Percentiles rank a stretch among this genome's conserved stretches.
phyloP scores from a whole-genome alignment of 2,888 invertebrate species.

The Agrotis exclamationis region DNA sequence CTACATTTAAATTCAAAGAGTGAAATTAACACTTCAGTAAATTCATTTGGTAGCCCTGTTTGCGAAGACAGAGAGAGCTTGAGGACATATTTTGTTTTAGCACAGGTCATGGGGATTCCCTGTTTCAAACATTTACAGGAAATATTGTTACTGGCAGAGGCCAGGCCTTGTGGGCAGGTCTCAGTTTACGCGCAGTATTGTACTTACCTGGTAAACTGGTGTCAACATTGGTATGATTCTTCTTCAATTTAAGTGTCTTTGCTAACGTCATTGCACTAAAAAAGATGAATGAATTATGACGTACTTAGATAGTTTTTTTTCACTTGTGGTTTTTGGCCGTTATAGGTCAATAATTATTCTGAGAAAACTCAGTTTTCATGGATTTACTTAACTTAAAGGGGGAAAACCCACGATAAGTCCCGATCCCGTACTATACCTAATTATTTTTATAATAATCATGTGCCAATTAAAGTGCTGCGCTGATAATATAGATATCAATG shows the following conservation, averaged over 20 bases:
- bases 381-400: background rate
- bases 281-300: background rate
- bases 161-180: background rate
- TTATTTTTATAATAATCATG: too few species aligned
- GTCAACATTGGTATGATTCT: background rate
- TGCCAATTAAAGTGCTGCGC: too few species aligned
- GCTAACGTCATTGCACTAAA: conserved; percentile 1
- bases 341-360: background rate
- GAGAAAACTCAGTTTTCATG: background rate
- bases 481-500: too few species aligned
- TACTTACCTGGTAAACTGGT: too few species aligned
- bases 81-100: conserved; percentile 41
- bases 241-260: background rate
- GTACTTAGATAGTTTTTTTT: background rate
- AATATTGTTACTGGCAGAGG: conserved; percentile 7
- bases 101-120: conserved; percentile 37
- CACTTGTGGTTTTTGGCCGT: background rate
- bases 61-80: conserved; percentile 43
- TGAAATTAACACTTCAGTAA: background rate
- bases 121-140: conserved; percentile 51
- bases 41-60: conserved; percentile 41
- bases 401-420: conserved; percentile 15
- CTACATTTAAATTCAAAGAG: background rate
- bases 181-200: background rate
- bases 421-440: too few species aligned